Evolutionary conservation across 1,140 invertebrate species (phyloP), one percentile per base, ranked within the genome.

Genomic region (Tetranychus urticae): DNA sequence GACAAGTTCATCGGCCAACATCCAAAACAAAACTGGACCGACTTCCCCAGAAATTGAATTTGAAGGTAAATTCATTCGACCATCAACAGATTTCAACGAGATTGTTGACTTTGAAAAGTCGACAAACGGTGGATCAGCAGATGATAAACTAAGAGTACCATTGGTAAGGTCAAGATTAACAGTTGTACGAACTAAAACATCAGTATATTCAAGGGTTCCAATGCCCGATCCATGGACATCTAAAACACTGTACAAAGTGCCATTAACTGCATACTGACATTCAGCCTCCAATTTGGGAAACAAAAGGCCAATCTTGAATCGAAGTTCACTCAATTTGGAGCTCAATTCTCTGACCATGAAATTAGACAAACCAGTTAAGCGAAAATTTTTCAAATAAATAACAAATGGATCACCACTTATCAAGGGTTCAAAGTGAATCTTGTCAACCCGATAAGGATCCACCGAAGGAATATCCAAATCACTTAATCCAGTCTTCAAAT

Each of bases 11-110:
- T 65, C 65, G 2, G 66, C 64, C 3, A 67, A 56, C 36, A 67
- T 63, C 66, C 66, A 67, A 56, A 67, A 67, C 23, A 67, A 58
- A 8, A 67, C 37, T 13, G 66, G 64, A 34, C 66, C 65, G 7
- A 67, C 47, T 42, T 67, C 66, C 42, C 61, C 65, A 7, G 66
- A 66, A 3, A 65, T 61, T 34, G 34, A 34, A 52, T 57, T 63
- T n/a, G 57, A 57, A 34, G 62, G 33, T 42, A 35, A 58, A 46
- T 62, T 61, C 3, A 13, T 45, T 3, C 59, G 14, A 7, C 56
- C 48, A 42, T 59, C 60, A 42, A 14, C 14, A 23, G 36, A 45
- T 48, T 48, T 61, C 50, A 61, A 57, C 14, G n/a, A 60, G 47
- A 42, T 65, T 57, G 60, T 63, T 3, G 65, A 61, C 2, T 59